Evolutionary conservation across 2,888 invertebrate species (phyloP).

Genomic region (Pardosa pseudoannulata): DNA sequence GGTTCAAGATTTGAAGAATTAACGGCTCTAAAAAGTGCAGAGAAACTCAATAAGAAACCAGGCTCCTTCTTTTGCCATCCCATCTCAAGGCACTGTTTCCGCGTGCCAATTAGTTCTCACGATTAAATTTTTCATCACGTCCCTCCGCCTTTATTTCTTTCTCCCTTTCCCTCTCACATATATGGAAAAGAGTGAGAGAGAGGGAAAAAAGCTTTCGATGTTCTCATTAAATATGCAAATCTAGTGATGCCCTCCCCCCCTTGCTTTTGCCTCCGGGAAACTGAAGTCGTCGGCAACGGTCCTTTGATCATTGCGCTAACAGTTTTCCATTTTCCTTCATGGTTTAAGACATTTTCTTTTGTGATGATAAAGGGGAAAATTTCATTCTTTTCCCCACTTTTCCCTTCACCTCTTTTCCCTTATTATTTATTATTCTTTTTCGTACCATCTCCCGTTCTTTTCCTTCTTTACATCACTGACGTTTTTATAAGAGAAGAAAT

Average conservation of each 20-base stretch:
- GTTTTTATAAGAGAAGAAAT: constrained; percentile 68
- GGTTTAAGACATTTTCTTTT: constrained; percentile 71
- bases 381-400: constrained; percentile 34
- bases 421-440: constrained; percentile 67
- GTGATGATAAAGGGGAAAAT: constrained; percentile 66
- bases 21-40: neutral
- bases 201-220: constrained; percentile 56
- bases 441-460: constrained; percentile 30
- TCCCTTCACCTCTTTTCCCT: constrained; percentile 31
- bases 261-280: constrained; percentile 42
- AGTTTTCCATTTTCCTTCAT: constrained; percentile 71
- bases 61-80: constrained; percentile 31
- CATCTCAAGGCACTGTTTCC: constrained; percentile 38
- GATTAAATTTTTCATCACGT: constrained; percentile 72
- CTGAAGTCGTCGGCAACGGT: constrained; percentile 36
- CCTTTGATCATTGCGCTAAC: constrained; percentile 70
- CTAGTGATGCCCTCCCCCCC: constrained; percentile 58
- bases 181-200: neutral
- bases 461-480: constrained; percentile 53
- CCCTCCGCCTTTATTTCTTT: constrained; percentile 36
- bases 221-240: constrained; percentile 71
- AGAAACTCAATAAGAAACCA: constrained; percentile 29
- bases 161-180: constrained; percentile 13
- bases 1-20: constrained; percentile 7
- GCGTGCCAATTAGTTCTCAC: constrained; percentile 49